A percentile compares a stretch with the other conserved stretches of the same genome.
phyloP scores from a whole-genome alignment of 2,797 vertebrate species.

The Sarcoramphus papa region DNA sequence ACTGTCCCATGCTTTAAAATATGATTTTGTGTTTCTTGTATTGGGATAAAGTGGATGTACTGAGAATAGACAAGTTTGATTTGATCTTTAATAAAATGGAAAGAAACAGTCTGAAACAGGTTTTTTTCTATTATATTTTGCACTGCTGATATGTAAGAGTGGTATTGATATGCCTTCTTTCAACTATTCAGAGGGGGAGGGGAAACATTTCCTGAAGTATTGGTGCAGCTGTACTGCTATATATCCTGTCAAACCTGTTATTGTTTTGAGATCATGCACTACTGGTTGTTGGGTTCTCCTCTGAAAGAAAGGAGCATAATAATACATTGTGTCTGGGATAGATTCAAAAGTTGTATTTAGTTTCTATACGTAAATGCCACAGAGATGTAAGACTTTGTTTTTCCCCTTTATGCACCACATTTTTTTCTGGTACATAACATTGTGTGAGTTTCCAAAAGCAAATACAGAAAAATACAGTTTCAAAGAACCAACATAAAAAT shows the following conservation, averaged over 20 bases:
- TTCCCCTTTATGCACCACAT: neutral
- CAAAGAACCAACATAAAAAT: neutral
- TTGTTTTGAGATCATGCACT: neutral
- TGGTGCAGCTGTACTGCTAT: neutral
- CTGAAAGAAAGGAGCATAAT: neutral
- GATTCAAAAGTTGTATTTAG: neutral
- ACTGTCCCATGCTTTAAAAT: neutral
- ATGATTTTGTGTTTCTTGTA: neutral
- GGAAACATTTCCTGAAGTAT: neutral
- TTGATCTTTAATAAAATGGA: conserved; percentile 8
- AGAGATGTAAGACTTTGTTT: neutral
- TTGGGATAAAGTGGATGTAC: neutral
- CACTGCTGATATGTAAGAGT: neutral
- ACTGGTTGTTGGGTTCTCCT: neutral
- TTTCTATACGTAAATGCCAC: neutral
- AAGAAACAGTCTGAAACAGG: neutral
- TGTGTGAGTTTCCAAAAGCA: neutral
- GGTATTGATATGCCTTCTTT: neutral
- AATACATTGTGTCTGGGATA: neutral
- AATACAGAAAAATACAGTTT: neutral
- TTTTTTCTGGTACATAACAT: neutral
- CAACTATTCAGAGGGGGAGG: neutral
- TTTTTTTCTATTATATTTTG: neutral
- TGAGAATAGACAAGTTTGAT: neutral
- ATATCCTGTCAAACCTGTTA: neutral